phyloP scores from a whole-genome alignment of 2,888 invertebrate genomes.

The Ypsolopha scabrella region DNA sequence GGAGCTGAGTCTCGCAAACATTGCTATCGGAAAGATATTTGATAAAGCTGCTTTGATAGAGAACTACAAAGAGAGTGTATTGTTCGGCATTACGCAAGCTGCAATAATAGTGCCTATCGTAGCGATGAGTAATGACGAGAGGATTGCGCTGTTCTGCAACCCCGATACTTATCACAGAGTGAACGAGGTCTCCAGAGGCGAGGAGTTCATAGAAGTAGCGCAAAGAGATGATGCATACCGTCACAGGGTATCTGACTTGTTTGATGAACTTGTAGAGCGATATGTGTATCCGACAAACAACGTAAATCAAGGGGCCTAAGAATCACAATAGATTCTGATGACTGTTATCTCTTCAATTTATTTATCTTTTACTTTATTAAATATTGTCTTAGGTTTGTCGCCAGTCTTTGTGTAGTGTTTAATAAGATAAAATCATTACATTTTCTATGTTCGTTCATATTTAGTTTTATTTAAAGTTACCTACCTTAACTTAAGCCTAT shows the following conservation, averaged over 20 bases:
- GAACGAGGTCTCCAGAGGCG: slow-evolving; percentile 35
- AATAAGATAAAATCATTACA: no score
- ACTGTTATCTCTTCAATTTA: no score
- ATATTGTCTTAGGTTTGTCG: no score
- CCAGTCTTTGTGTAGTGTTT: no score
- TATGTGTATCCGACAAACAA: slow-evolving; percentile 16
- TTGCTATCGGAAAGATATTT: slow-evolving; percentile 27
- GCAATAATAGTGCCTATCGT: slow-evolving; percentile 42
- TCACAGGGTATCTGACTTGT: slow-evolving; percentile 57
- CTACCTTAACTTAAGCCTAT: no score
- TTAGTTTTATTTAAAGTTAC: no score
- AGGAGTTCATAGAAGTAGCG: slow-evolving; percentile 38
- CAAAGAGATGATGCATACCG: slow-evolving; percentile 33
- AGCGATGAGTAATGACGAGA: slow-evolving; percentile 27
- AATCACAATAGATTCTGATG: no score
- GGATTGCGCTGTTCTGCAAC: slow-evolving; percentile 31
- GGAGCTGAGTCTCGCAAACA: slow-evolving; percentile 37
- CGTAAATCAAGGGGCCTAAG: no score
- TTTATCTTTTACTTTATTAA: no score
- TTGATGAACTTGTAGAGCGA: slow-evolving; percentile 68
- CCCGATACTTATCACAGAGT: slow-evolving; percentile 24
- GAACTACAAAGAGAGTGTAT: slow-evolving; percentile 35
- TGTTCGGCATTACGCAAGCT: slow-evolving; percentile 48
- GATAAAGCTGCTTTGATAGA: slow-evolving; percentile 21
- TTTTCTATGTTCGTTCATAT: no score